Evolutionary conservation across 2,113 vertebrate genomes (phyloP).

Genomic region (Chamaea fasciata): DNA sequence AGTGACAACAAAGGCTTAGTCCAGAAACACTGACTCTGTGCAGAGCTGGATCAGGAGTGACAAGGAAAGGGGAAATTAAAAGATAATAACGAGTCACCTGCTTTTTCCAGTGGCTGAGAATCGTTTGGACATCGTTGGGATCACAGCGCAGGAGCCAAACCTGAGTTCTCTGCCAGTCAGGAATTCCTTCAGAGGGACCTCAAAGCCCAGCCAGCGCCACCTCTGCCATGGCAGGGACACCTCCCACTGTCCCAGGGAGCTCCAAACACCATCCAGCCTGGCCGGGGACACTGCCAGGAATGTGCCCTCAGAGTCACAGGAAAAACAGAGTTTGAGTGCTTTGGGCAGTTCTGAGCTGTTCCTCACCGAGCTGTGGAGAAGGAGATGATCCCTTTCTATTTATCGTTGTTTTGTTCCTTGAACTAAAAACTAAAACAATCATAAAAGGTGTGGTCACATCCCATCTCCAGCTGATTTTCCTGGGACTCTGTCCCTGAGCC

Average conservation of each 20-base stretch:
- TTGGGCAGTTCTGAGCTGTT: neutral
- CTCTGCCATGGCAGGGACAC: neutral
- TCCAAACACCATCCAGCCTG: neutral
- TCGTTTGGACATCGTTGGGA: rapidly evolving
- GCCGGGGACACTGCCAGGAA: neutral
- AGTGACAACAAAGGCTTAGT: neutral
- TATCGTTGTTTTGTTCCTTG: neutral
- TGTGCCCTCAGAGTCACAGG: neutral
- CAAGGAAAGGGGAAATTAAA: neutral
- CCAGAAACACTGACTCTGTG: neutral
- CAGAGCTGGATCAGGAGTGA: neutral
- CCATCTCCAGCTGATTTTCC: neutral
- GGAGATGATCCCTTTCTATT: neutral
- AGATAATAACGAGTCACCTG: neutral
- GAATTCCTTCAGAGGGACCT: neutral
- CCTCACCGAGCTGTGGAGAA: neutral
- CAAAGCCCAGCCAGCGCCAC: neutral
- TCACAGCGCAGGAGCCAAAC: neutral
- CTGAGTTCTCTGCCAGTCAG: neutral
- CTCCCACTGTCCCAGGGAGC: neutral
- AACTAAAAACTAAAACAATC: neutral
- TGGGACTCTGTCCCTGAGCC: neutral
- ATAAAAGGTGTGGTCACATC: neutral
- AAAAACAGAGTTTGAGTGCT: neutral
- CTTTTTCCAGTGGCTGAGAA: neutral